Base-by-base conservation (phyloP, 2,888 invertebrate genomes). In the Chromoteleia sp. region DNA sequence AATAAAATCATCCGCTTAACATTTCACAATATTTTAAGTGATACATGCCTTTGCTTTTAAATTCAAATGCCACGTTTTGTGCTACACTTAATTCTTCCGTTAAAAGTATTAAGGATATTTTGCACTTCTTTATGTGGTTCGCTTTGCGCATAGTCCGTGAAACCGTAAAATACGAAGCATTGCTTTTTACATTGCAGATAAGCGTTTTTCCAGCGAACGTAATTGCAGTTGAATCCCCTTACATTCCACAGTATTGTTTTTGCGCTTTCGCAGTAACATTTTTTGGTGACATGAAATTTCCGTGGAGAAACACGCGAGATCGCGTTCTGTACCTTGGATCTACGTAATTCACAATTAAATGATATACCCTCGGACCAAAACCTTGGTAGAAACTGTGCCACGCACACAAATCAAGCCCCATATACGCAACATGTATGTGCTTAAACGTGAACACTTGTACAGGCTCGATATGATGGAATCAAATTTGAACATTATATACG, bases 261-360 rank as follows among this genome's bases (percentile, higher is more conserved):
- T 82, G 68, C 70, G 61, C 79, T 82, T 59, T 76, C 29, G 52
- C 48, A 15, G 56, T 50, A 45, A 52, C 73, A 76, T 82, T 83
- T 82, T 83, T 83, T 76, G 79, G 79, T 56, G 79, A 83, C 76
- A 67, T n/a, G 79, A 83, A 77, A 80, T 79, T 82, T 81, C 65
- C 79, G 74, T 73, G 54, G 41, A 50, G 67, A 70, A 81, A 74
- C 85, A 85, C 83, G 85, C 82, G 79, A 84, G 82, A 84, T 84
- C 79, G 84, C 83, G 83, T 85, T 84, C 52, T 73, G 65, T 78
- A 73, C 75, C 78, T 81, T 75, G 73, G 76, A 82, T 71, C 54
- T 70, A 59, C 81, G 79, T 81, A 83, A 84, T 84, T 79, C 67
- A 80, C 73, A 82, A 84, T 83, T 83, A 81, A 84, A 81, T 81